phyloP scores from a whole-genome alignment of 2,113 vertebrate species.

The Sylvia atricapilla region DNA sequence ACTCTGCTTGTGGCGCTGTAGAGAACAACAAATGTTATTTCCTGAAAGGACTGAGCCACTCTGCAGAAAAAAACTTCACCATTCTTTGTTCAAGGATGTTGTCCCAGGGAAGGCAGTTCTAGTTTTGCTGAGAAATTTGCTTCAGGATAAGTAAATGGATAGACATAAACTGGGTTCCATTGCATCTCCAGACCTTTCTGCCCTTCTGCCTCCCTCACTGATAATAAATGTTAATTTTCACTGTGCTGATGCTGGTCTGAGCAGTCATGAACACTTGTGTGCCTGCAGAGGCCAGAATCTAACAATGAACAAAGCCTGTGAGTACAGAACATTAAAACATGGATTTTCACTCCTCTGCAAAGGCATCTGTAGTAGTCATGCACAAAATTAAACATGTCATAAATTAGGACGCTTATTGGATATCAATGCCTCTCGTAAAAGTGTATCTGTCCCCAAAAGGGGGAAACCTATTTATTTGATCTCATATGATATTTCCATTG shows the following conservation, averaged over 20 bases:
- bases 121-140: neutral
- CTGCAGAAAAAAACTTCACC: neutral
- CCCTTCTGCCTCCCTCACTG: neutral
- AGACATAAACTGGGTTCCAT: neutral
- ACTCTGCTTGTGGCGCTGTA: neutral
- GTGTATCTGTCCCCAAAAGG: slow-evolving; percentile 25
- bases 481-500: neutral
- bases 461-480: slow-evolving; percentile 19
- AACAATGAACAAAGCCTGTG: neutral
- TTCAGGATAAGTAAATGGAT: neutral
- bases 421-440: slow-evolving; percentile 22
- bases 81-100: neutral
- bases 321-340: neutral
- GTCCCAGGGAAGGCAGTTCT: neutral
- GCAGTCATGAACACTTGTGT: neutral
- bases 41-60: neutral
- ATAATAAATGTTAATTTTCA: neutral
- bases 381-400: slow-evolving; percentile 4
- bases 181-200: neutral
- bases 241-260: neutral
- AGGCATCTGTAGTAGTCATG: neutral
- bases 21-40: neutral
- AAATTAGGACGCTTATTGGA: slow-evolving; percentile 20
- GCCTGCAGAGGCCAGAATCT: neutral
- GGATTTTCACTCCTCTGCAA: neutral